Conservation (phyloP, 1,140 invertebrate genomes). For the Steinernema feltiae region DNA sequence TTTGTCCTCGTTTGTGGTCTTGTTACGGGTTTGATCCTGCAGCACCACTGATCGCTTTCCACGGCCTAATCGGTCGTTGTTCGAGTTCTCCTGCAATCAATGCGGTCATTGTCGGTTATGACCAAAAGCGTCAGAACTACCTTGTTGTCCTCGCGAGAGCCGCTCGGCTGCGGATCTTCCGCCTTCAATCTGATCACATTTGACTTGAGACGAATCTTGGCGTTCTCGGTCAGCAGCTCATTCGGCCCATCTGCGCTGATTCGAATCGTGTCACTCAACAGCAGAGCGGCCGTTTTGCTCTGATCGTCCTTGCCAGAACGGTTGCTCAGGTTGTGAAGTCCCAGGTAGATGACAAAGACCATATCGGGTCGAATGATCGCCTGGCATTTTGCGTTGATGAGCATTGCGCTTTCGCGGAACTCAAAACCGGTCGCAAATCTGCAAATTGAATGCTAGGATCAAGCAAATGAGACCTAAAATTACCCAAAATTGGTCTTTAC, state of each 20-base stretch:
- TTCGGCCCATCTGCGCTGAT: constrained; percentile 71
- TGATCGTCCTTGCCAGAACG: constrained; percentile 72
- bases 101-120: background rate
- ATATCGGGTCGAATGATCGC: constrained; percentile 77
- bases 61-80: constrained; percentile 70
- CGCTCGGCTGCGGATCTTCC: constrained; percentile 66
- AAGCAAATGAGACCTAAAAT: constrained; percentile 28
- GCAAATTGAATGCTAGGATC: constrained; percentile 11
- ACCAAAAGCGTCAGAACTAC: constrained; percentile 62
- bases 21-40: constrained; percentile 86
- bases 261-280: constrained; percentile 92
- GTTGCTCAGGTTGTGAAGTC: constrained; percentile 80
- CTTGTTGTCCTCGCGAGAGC: constrained; percentile 65
- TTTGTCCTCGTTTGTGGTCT: constrained; percentile 92
- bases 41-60: constrained; percentile 86
- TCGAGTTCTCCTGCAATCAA: constrained; percentile 36
- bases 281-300: constrained; percentile 84
- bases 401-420: constrained; percentile 85
- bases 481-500: constrained; percentile 81
- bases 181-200: constrained; percentile 87
- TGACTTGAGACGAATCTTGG: constrained; percentile 81
- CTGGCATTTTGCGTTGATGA: constrained; percentile 81
- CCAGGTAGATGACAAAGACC: constrained; percentile 93
- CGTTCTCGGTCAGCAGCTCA: constrained; percentile 79
- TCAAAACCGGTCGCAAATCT: constrained; percentile 93